phyloP scores from a whole-genome alignment of 2,113 vertebrate genomes.

The Lophura nycthemera region DNA sequence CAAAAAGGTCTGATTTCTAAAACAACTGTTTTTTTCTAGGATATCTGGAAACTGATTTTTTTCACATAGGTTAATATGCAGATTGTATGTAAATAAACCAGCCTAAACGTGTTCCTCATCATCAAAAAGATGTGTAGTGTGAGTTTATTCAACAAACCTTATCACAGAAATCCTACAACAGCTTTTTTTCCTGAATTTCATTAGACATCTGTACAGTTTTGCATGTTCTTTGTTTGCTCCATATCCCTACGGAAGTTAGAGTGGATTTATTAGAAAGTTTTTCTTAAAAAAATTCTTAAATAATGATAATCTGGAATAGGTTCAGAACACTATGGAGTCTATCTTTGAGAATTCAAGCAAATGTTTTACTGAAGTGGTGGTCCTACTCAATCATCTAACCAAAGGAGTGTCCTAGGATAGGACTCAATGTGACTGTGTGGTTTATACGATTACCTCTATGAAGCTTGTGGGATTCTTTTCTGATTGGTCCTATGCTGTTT shows the following conservation, averaged over 20 bases:
- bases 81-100: too few relatives aligned
- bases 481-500: not conserved
- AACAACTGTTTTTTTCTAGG: not conserved
- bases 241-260: not conserved
- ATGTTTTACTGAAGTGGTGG: not conserved
- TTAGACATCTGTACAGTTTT: not conserved
- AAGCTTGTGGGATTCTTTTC: not conserved
- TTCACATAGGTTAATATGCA: not conserved
- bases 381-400: not conserved
- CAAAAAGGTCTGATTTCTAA: not conserved
- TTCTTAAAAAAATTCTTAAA: too few relatives aligned
- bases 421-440: fast-evolving
- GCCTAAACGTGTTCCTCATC: not conserved
- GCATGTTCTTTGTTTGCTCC: not conserved
- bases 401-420: not conserved
- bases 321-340: not conserved
- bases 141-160: not conserved
- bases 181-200: not conserved
- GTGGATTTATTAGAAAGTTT: not conserved
- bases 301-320: too few relatives aligned
- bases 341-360: not conserved
- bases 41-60: not conserved
- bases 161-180: not conserved
- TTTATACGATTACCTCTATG: fast-evolving
- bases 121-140: not conserved